Base-by-base conservation (phyloP, 2,888 invertebrate genomes). In the Watsonalla binaria region DNA sequence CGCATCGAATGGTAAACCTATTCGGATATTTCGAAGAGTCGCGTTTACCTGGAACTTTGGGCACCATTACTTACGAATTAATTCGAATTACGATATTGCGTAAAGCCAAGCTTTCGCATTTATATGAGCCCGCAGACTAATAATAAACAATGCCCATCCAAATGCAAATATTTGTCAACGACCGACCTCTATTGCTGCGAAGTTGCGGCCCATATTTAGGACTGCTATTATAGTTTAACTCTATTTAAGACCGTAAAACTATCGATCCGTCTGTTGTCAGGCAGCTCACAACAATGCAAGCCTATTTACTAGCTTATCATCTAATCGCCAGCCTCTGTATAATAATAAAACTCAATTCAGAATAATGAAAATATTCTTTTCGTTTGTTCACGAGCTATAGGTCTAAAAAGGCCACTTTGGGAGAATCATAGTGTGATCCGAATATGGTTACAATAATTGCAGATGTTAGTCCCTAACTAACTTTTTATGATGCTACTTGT, bases 91-190 rank as follows among this genome's bases (percentile, higher is more conserved):
- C 33, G 15, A 49, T 37, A 49, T 15, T 11, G 15, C 46, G 46
- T 46, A 14, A 45, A 34, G 34, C 11, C 35, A 14, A 37, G 49
- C 5, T 35, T 45, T 45, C 24, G n/a, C 45, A 11, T 45, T 34
- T 34, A 14, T 15, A 15, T 11, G 45, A 34, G 45, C 45, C 42
- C 45, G 48, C 9, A 34, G 13, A 33, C 48, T 45, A 39, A 35
- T 55, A 59, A 66, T 65, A 63, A 62, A 67, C 59, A 62, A 62
- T 54, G 62, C 58, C 64, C 60, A 64, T 62, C 57, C 49, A 62
- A 64, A 68, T 67, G 70, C 64, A 68, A 70, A 68, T 68, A 68
- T 70, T 67, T 63, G 62, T 55, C 59, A 58, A 59, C 61, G 60
- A 66, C 58, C 57, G 60, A 66, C 58, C 57, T 62, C 59, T 51